Base-by-base conservation (phyloP, 2,888 invertebrate genomes). In the Lucinisca nassula region DNA sequence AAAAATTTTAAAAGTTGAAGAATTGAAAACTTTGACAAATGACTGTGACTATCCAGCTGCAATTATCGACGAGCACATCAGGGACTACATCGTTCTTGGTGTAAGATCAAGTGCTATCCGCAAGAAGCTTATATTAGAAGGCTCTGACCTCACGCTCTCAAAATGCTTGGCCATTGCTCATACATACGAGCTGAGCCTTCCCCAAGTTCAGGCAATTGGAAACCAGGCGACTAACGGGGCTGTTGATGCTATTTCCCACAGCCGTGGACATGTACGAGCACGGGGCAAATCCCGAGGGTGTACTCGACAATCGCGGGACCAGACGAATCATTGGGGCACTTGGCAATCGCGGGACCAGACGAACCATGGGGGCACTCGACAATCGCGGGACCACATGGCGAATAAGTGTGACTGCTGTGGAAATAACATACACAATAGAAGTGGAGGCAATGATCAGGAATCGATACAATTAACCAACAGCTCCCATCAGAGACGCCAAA, bases 101-200 rank as follows among this genome's bases (percentile, higher is more conserved):
- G 35, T 76, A 2, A 2, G 6, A 24, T 82, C 82, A 14, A 70
- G 49, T 24, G 72, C 49, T 37, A 38, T 61, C 10, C 37, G 81
- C 24, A 40, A 70, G 24, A 81, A 81, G 27, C 61, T 81, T 8
- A 81, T 81, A 21, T 58, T n/a, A 30, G 75, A 81, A 40, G 74
- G 81, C 0, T 61, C 76, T 24, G 51, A 49, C 10, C 67, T 82
- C 1, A 70, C 82, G 10, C 37, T 82, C 8, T 30, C 58, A 37
- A 73, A 37, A 32, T 51, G 38, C 55, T 27, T 55, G n/a, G 74
- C 73, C 32, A 58, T 80, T 40, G 73, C 58, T n/a, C 72, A 74
- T 32, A 80, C 73, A 1, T 40, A 74, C 24, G 74, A 76, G 27
- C 30, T 37, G 35, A 70, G 76, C 27, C 67, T 75, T 27, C 12